Evolutionary conservation across 2,797 vertebrate genomes (phyloP), one percentile per base, ranked within the genome.

Genomic region (Mallotus villosus): DNA sequence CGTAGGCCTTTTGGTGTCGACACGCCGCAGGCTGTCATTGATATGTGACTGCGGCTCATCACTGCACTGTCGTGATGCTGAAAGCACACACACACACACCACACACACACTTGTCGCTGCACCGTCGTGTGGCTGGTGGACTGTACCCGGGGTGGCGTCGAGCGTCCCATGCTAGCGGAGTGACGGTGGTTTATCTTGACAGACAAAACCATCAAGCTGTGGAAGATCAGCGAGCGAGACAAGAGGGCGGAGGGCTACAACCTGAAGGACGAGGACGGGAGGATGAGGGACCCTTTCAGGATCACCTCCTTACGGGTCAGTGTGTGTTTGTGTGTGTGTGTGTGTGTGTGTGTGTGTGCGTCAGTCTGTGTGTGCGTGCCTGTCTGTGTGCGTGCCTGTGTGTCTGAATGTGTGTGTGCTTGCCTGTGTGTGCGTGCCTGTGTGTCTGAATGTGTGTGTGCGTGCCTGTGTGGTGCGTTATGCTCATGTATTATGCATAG

Each of bases 251-350:
- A 67, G 46, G 64, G 64, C n/a, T 67, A 53, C 64, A 67, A 67
- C 46, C 9, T 67, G 46, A 67, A 67, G 49, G 64, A 67, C 22
- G 46, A 67, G 46, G 64, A 67, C 16, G 64, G 64, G 24, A 51
- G 64, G 25, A 46, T 67, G 64, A 27, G 64, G 25, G 64, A 67
- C 49, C 64, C 92, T 4, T 90, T 91, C 78, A 89, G 92, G 79
- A 87, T 93, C 58, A 92, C 91, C 34, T 91, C 92, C 62, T 85
- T 93, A 65, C 87, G 91, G 92, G 93, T 92, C 90, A 55, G 51
- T 55, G 51, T 55, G 51, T 55, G 17, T n/a, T 17, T 53, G 51
- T 55, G 51, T n/a, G 51, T 17, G 12, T n/a, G n/a, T n/a, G 12
- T 46, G 12, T 51, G 49, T 51, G 49, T 3, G 1, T 16, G 46